Conservation (phyloP, 2,888 invertebrate species). For the Philhelius pedissequus region DNA sequence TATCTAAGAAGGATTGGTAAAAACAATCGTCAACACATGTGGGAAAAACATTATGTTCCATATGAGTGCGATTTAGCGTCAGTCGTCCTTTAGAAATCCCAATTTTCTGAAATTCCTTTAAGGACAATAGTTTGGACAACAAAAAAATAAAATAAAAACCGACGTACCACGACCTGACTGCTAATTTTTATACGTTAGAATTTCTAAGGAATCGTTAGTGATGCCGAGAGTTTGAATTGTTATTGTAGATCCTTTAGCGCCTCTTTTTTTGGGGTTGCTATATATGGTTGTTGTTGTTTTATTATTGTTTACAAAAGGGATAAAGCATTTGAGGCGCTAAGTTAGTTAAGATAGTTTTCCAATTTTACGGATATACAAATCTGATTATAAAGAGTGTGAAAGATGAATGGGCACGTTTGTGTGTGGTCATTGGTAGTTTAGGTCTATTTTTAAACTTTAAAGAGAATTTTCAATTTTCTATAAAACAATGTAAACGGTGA, state of each 20-base stretch:
- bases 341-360: constrained; percentile 16
- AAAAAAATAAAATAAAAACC: neutral
- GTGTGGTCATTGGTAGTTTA: neutral
- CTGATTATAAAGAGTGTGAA: constrained; percentile 39
- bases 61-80: constrained; percentile 37
- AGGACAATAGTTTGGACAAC: constrained; percentile 39
- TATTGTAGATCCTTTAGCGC: constrained; percentile 36
- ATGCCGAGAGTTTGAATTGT: constrained; percentile 38
- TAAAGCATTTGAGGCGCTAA: constrained; percentile 47
- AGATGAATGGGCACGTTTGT: neutral
- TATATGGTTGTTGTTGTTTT: neutral
- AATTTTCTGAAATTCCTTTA: constrained; percentile 48
- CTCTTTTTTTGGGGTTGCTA: constrained; percentile 12
- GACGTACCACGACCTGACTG: constrained; percentile 21
- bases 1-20: constrained; percentile 6
- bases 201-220: constrained; percentile 28
- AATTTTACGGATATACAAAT: constrained; percentile 47
- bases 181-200: constrained; percentile 41
- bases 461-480: neutral
- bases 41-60: constrained; percentile 48
- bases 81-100: constrained; percentile 53
- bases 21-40: constrained; percentile 62
- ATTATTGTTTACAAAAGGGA: constrained; percentile 6
- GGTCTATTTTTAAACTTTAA: neutral
- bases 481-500: too few species aligned